Evolutionary conservation across 2,113 vertebrate genomes (phyloP).

Genomic region (Apodemus sylvaticus): DNA sequence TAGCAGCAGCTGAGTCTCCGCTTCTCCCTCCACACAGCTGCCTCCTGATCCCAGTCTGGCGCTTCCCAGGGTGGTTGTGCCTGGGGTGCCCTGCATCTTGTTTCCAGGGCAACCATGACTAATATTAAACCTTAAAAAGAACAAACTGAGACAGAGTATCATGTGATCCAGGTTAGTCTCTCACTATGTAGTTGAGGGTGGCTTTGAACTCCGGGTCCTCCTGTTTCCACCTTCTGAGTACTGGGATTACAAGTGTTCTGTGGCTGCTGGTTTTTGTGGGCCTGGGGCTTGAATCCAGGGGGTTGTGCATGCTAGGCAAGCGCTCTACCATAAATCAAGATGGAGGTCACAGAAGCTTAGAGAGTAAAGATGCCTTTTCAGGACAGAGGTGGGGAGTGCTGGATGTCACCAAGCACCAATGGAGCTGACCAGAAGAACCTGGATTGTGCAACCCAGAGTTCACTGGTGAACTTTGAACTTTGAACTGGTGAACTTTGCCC

Average conservation of each 20-base stretch:
- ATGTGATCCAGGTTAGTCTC: not conserved
- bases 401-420: not conserved
- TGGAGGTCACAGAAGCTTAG: not conserved
- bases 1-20: too few species aligned
- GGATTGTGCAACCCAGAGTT: not conserved
- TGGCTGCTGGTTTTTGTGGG: too few species aligned
- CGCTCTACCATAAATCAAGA: not conserved
- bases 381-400: not conserved
- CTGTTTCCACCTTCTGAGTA: not conserved
- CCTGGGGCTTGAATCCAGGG: not conserved
- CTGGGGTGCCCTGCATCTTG: not conserved
- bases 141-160: not conserved
- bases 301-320: not conserved
- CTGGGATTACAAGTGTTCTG: not conserved
- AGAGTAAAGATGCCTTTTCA: not conserved
- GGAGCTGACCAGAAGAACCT: fast-evolving
- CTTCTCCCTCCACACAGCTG: not conserved
- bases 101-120: not conserved
- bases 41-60: not conserved
- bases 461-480: not conserved
- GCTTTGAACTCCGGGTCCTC: not conserved
- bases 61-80: not conserved
- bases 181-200: not conserved
- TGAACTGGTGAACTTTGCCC: fast-evolving
- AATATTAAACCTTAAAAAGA: not conserved